Conservation (phyloP, 2,888 invertebrate species). For the Himalopsyche tibetana region DNA sequence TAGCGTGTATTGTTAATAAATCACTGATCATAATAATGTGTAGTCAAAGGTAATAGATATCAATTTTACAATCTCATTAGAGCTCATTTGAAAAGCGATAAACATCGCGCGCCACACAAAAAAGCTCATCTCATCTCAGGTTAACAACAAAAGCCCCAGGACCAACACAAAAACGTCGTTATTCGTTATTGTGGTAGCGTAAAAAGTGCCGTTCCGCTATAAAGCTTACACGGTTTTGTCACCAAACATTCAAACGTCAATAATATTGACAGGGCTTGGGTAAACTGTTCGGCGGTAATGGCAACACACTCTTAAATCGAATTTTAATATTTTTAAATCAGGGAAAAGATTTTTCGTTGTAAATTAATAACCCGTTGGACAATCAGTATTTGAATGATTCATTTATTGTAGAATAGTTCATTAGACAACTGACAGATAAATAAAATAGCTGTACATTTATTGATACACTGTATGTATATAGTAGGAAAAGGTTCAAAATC, state of each 20-base stretch:
- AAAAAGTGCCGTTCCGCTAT: neutral
- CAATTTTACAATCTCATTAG: slow-evolving; percentile 38
- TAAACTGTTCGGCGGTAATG: neutral
- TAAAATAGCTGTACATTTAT: too few relatives aligned
- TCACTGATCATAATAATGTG: slow-evolving; percentile 21
- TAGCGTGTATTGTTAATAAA: neutral
- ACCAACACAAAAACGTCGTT: slow-evolving; percentile 23
- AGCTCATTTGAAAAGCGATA: slow-evolving; percentile 31
- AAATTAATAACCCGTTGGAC: too few relatives aligned
- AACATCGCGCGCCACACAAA: slow-evolving; percentile 23
- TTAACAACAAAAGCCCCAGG: slow-evolving; percentile 27
- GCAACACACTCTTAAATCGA: neutral
- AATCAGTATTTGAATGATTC: too few relatives aligned
- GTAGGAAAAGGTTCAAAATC: too few relatives aligned
- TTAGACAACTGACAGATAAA: too few relatives aligned
- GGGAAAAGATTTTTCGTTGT: too few relatives aligned
- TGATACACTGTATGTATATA: too few relatives aligned
- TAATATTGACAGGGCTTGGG: neutral
- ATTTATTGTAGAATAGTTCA: too few relatives aligned
- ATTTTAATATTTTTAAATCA: too few relatives aligned
- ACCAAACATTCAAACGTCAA: slow-evolving; percentile 10
- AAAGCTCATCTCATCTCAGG: neutral
- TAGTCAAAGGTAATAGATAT: neutral
- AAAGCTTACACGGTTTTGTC: slow-evolving; percentile 39
- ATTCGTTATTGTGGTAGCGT: slow-evolving; percentile 12